Evolutionary conservation across 2,113 vertebrate species (phyloP), one percentile per base, ranked within the genome.

Genomic region (Syngnathus typhle): DNA sequence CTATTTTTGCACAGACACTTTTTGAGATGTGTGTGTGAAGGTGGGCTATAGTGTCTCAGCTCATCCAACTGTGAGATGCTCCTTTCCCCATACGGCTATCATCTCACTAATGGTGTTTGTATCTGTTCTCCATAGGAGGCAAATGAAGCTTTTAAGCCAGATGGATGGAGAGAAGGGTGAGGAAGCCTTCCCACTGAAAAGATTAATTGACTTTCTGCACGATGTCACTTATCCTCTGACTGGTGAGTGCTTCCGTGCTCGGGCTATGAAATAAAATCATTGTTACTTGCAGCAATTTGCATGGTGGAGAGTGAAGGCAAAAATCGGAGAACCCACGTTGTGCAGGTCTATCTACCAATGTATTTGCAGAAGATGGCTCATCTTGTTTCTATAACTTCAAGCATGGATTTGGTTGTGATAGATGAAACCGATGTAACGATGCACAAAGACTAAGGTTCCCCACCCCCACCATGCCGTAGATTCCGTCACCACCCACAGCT

Each of bases 131-230:
- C 81, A 91, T 94, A 94, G 94, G 93, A 94, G 93, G 93, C 91
- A 96, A 95, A 96, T 97, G 92, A 94, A 93, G 93, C 94, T 95
- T 94, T 95, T 96, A 94, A 93, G 90, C 82, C 90, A 92, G 84
- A 82, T 64, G 83, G 84, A 86, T 32, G 27, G 27, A 32, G 27
- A 82, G 82, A 79, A 80, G 89, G 84, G 85, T 27, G 41, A 44
- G 39, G 21, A 15, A 41, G 21, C 5, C 41, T 43, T 23, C 87
- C 83, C 89, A 89, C 91, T 81, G 93, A 86, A 92, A 95, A 90
- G 92, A 95, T 93, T 93, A 93, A 94, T 92, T 92, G 91, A 90
- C 90, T 90, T 92, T 87, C 85, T 76, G 73, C 73, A 55, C 80
- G 84, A 81, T 75, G 74, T 86, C 84, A 83, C 82, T 88, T 87